phyloP scores from a whole-genome alignment of 2,888 invertebrate species.

The Sicus ferrugineus region DNA sequence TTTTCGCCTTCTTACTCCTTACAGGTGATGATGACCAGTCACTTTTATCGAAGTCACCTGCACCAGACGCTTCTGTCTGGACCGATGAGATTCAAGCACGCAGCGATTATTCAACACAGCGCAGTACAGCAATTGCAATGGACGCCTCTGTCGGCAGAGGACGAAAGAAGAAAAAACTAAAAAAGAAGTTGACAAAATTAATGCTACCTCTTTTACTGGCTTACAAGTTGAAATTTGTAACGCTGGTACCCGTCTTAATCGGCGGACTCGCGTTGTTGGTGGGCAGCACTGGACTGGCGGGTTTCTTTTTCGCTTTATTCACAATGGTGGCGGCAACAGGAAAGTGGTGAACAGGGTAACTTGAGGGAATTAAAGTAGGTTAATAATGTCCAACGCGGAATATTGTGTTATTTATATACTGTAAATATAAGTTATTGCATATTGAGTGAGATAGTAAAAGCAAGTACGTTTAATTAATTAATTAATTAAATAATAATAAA shows the following conservation, averaged over 20 bases:
- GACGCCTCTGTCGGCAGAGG: constrained; percentile 37
- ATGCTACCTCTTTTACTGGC: constrained; percentile 80
- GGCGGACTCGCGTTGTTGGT: constrained; percentile 76
- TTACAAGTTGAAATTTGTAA: constrained; percentile 84
- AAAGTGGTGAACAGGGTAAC: constrained; percentile 49
- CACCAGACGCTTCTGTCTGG: too few species aligned
- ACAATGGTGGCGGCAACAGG: constrained; percentile 69
- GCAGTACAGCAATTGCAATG: constrained; percentile 1
- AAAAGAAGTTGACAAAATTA: constrained; percentile 73
- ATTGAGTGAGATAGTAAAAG: too few species aligned
- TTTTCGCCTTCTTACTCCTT: too few species aligned
- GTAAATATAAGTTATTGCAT: too few species aligned
- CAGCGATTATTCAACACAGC: constrained; percentile 26
- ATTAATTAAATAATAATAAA: too few species aligned
- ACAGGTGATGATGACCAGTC: too few species aligned
- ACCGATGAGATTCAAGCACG: constrained; percentile 51
- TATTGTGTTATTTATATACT: too few species aligned
- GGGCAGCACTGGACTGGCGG: constrained; percentile 81
- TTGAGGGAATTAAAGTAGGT: too few species aligned
- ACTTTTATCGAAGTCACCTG: too few species aligned
- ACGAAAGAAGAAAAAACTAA: constrained; percentile 65
- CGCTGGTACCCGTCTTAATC: constrained; percentile 78
- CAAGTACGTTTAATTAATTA: too few species aligned
- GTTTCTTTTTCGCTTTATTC: constrained; percentile 88
- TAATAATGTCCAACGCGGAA: too few species aligned